phyloP scores from a whole-genome alignment of 1,140 invertebrate genomes.

The Tetragnatha versicolor region DNA sequence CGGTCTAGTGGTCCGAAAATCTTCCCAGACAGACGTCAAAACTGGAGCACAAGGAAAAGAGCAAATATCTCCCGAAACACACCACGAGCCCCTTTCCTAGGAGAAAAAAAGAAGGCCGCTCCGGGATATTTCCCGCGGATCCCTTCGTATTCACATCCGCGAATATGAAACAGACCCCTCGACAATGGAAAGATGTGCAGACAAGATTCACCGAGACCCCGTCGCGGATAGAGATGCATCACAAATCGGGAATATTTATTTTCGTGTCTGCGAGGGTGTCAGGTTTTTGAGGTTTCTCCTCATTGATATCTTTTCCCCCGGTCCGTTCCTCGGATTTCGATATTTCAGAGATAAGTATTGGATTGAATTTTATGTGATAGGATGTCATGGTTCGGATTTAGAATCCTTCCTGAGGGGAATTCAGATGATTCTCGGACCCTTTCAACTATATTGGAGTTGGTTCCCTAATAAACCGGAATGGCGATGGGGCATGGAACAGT shows the following conservation, averaged over 20 bases:
- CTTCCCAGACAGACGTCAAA: conserved; percentile 21
- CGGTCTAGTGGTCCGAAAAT: conserved; percentile 24
- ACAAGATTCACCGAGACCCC: not conserved
- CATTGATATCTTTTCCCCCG: too few relatives aligned
- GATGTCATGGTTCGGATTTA: too few relatives aligned
- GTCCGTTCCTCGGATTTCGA: too few relatives aligned
- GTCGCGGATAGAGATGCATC: not conserved
- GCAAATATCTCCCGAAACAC: not conserved
- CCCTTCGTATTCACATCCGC: not conserved
- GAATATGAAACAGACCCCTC: not conserved
- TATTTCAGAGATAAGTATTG: too few relatives aligned
- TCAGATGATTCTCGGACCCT: too few relatives aligned
- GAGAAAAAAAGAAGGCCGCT: not conserved
- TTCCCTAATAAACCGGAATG: too few relatives aligned
- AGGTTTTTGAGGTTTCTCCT: too few relatives aligned
- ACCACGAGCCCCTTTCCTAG: not conserved
- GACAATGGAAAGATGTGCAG: not conserved
- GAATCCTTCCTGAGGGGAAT: too few relatives aligned
- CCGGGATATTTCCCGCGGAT: not conserved
- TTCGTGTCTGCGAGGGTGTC: too few relatives aligned
- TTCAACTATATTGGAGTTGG: too few relatives aligned
- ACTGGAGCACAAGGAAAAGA: not conserved
- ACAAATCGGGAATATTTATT: conserved; percentile 1
- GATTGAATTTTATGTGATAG: too few relatives aligned
- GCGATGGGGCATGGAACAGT: too few relatives aligned